Base-by-base conservation (phyloP, 2,888 invertebrate genomes). In the Scaptomyza cyrtandrae region DNA sequence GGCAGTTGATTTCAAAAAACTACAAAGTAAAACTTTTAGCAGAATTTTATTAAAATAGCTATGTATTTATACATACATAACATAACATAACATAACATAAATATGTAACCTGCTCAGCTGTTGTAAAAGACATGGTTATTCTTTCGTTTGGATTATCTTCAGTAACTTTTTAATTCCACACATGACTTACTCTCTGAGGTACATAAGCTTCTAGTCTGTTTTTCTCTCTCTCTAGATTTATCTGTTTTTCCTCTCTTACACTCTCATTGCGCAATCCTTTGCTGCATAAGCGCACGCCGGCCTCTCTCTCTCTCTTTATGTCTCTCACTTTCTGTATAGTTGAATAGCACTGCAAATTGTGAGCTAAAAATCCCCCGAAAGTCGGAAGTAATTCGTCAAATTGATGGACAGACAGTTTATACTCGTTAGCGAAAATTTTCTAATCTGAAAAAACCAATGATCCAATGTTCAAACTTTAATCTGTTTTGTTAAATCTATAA, bases 351-450 rank as follows among this genome's bases (percentile, higher is more conserved):
- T 72, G 87, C 62, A 70, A 79, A 79, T 67, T 68, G 71, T 77
- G 71, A 70, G 69, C 66, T 75, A 71, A 63, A 76, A 87, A 69
- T 61, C 63, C 58, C 56, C 56, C 53, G 64, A 67, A 84, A 75
- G 78, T 77, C 65, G 86, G 77, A 86, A 77, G 83, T 77, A 82
- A 85, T 77, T 70, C 77, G 82, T 77, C 74, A 85, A 79, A 76
- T 85, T 81, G 69, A 81, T 81, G 61, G 64, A 49, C 70, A 53
- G 68, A 45, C 68, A 78, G 71, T 75, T 79, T 75, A 75, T 72
- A 61, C 53, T 69, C 56, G 69, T 67, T 76, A 39, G 49, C 43
- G 24, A 55, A 58, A 65, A 61, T 65, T 24, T 52, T 60, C 58
- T 54, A 61, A 55, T 58, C n/a, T 29, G 11, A 16, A 58, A 54